These are phyloP conservation scores for Halesus radiatus DNA, from an alignment of 1,140 invertebrate genomes.

Conservation along the genomic window DNA sequence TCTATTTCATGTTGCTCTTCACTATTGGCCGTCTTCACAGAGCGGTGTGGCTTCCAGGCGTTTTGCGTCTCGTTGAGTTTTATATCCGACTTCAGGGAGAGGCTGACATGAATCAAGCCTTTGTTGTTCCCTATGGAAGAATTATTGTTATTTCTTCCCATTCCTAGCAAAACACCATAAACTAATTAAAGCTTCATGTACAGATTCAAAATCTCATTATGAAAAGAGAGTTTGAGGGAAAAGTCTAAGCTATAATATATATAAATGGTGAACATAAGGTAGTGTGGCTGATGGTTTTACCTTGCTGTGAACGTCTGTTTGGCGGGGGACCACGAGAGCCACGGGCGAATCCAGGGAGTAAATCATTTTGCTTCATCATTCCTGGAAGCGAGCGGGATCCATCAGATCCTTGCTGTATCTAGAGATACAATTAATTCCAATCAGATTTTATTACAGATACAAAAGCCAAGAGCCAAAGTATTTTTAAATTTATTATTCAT, in stretches of 20 bases:
- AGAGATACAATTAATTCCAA: too few species aligned
- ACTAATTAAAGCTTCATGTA: background rate
- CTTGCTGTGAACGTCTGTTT: conserved; percentile 68
- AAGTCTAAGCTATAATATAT: too few species aligned
- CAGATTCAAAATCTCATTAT: too few species aligned
- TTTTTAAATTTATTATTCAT: background rate
- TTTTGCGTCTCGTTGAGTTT: conserved; percentile 89
- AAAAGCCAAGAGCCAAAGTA: too few species aligned
- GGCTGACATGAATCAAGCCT: conserved; percentile 76
- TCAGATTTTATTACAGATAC: too few species aligned
- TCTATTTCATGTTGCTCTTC: too few species aligned
- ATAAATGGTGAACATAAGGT: too few species aligned
- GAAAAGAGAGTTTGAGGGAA: too few species aligned
- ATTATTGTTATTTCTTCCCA: conserved; percentile 14
- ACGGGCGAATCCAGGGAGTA: conserved; percentile 59
- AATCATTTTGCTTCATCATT: conserved; percentile 3
- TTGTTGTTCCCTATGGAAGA: conserved; percentile 58
- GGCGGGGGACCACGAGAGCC: conserved; percentile 62
- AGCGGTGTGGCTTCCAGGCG: conserved; percentile 85
- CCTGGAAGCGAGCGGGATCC: conserved; percentile 32
- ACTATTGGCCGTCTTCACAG: too few species aligned
- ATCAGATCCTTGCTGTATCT: background rate
- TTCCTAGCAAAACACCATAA: conserved; percentile 7
- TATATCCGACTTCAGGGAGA: conserved; percentile 84
- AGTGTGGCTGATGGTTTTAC: too few species aligned